Conservation (phyloP, 2,113 vertebrate genomes). For the Delphinus delphis region DNA sequence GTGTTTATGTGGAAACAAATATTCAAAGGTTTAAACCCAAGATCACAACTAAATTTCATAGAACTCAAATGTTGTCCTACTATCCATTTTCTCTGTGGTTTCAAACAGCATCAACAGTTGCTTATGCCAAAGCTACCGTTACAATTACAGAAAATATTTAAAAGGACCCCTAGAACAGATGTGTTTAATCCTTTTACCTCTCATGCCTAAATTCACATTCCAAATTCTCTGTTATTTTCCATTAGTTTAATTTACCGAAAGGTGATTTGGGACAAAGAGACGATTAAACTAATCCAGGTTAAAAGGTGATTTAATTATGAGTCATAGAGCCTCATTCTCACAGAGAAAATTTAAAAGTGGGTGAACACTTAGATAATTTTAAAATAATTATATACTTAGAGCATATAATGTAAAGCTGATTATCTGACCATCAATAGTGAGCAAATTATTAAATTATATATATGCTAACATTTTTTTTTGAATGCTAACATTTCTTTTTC, state of each 20-base stretch:
- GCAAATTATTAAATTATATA: conserved; percentile 13
- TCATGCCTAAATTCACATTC: conserved; percentile 58
- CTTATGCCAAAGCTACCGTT: conserved; percentile 1
- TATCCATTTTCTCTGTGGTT: background rate
- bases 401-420: conserved; percentile 48
- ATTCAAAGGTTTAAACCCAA: background rate
- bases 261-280: conserved; percentile 55
- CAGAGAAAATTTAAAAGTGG: conserved; percentile 39
- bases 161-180: conserved; percentile 6
- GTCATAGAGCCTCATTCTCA: conserved; percentile 46
- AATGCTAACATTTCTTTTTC: conserved; percentile 32
- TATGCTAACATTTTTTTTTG: conserved; percentile 41
- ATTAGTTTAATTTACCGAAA: conserved; percentile 71
- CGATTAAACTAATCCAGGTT: conserved; percentile 58
- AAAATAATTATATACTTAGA: conserved; percentile 42
- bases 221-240: conserved; percentile 66
- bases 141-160: conserved; percentile 13
- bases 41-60: background rate
- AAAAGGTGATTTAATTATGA: conserved; percentile 61
- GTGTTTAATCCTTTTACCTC: conserved; percentile 44
- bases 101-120: background rate
- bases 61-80: background rate
- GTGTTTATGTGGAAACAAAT: background rate
- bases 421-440: conserved; percentile 27
- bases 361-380: conserved; percentile 49